Percentiles rank a stretch among this genome's conserved stretches.
Conservation (phyloP, 2,888 invertebrate genomes). For the Parelbella ahira region DNA sequence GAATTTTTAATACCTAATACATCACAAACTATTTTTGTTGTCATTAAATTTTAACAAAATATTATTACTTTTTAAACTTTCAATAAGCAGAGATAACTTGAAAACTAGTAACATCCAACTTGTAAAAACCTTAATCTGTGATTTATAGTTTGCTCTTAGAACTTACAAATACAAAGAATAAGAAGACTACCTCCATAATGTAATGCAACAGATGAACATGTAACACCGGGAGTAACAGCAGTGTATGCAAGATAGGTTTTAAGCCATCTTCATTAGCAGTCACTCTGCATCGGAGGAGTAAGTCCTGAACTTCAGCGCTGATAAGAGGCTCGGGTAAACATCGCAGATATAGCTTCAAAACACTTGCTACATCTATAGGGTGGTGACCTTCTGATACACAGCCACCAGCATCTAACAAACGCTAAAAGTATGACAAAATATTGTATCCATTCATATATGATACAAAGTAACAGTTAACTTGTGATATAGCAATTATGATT, state of each 20-base stretch:
- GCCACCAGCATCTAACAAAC: conserved; percentile 85
- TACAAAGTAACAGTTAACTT: no score
- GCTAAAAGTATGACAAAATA: conserved; percentile 70
- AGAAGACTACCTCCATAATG: conserved; percentile 91
- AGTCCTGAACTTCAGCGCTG: conserved; percentile 86
- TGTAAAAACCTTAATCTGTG: no score
- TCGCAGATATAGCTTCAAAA: conserved; percentile 91
- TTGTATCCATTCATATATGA: no score
- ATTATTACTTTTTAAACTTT: no score
- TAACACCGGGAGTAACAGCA: conserved; percentile 87
- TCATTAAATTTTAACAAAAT: no score
- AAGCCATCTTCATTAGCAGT: conserved; percentile 79
- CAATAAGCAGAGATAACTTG: no score
- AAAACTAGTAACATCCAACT: no score
- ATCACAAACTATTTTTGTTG: no score
- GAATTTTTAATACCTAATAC: no score
- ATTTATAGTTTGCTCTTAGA: no score
- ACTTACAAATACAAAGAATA: background rate
- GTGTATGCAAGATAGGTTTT: conserved; percentile 84
- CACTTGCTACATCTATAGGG: conserved; percentile 91
- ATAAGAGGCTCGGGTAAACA: conserved; percentile 92
- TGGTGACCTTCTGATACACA: conserved; percentile 85
- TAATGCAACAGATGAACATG: conserved; percentile 90
- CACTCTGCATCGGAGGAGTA: conserved; percentile 85
- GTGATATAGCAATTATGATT: no score